A percentile compares a stretch with the other conserved stretches of the same genome.
These are phyloP conservation scores for Clarias pachynema DNA, from an alignment of 2,797 vertebrate species.

Conservation along the genomic window DNA sequence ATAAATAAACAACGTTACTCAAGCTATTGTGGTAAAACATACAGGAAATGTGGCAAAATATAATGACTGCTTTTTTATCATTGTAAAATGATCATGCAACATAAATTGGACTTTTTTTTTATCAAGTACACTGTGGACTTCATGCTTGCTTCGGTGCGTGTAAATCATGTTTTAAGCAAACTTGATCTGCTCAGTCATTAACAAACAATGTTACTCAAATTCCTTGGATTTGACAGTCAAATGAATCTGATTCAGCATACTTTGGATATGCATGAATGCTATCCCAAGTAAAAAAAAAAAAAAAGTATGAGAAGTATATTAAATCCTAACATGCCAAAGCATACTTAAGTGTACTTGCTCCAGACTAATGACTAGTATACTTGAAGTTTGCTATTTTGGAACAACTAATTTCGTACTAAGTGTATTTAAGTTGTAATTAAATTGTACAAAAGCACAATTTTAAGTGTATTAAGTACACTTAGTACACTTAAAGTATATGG, in stretches of 20 bases:
- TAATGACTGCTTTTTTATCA: neutral
- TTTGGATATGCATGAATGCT: neutral
- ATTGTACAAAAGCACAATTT: too few relatives aligned
- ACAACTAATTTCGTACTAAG: too few relatives aligned
- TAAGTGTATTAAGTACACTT: too few relatives aligned
- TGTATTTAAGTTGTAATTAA: too few relatives aligned
- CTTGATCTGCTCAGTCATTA: neutral
- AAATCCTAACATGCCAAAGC: too few relatives aligned
- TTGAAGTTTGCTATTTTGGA: too few relatives aligned
- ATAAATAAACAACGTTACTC: neutral
- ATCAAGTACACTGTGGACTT: neutral
- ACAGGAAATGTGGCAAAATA: neutral
- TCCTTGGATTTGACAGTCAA: neutral
- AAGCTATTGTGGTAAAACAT: neutral
- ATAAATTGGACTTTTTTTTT: conserved; percentile 6
- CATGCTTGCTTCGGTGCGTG: neutral
- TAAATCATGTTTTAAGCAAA: neutral
- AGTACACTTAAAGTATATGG: too few relatives aligned
- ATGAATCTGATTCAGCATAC: neutral
- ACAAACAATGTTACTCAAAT: conserved; percentile 3
- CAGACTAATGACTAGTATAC: too few relatives aligned
- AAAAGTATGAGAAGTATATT: too few relatives aligned
- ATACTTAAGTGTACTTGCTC: too few relatives aligned
- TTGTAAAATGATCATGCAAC: neutral
- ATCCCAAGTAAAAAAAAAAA: too few relatives aligned